phyloP scores from a whole-genome alignment of 2,888 invertebrate genomes.

The Cinara cedri region DNA sequence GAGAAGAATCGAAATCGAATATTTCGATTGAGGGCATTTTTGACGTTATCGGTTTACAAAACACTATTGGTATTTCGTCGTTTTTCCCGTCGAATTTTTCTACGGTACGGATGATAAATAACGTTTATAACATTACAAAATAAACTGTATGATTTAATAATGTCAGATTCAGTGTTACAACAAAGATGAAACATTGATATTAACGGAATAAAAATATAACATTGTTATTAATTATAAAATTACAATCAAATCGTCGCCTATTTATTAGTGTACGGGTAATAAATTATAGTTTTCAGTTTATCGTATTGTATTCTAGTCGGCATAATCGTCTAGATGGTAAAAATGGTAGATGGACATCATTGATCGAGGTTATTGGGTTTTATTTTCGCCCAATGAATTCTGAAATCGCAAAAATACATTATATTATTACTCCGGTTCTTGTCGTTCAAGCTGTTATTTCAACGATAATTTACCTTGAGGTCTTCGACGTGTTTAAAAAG shows the following conservation, averaged over 20 bases:
- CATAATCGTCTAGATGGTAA: not conserved
- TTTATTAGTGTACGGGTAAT: too few species aligned
- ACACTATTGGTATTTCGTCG: not conserved
- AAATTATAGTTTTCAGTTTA: not conserved
- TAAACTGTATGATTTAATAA: slow-evolving; percentile 24
- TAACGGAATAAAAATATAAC: not conserved
- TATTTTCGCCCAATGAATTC: not conserved
- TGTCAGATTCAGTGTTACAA: not conserved
- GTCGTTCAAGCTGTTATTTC: too few species aligned
- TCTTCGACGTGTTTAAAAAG: not conserved
- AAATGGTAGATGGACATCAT: not conserved
- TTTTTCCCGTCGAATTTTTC: not conserved
- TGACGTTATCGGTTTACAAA: too few species aligned
- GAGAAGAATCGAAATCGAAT: too few species aligned
- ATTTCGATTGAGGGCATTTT: too few species aligned
- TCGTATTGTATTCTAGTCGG: not conserved
- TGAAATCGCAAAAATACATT: slow-evolving; percentile 25
- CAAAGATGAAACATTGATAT: not conserved
- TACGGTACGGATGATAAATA: too few species aligned
- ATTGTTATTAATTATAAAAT: not conserved
- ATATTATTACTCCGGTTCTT: too few species aligned
- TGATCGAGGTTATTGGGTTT: not conserved
- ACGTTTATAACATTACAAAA: slow-evolving; percentile 3
- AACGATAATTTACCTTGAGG: not conserved
- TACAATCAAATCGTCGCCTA: slow-evolving; percentile 28